Conservation (phyloP, 2,888 invertebrate species). For the Chymomyza caudatula region DNA sequence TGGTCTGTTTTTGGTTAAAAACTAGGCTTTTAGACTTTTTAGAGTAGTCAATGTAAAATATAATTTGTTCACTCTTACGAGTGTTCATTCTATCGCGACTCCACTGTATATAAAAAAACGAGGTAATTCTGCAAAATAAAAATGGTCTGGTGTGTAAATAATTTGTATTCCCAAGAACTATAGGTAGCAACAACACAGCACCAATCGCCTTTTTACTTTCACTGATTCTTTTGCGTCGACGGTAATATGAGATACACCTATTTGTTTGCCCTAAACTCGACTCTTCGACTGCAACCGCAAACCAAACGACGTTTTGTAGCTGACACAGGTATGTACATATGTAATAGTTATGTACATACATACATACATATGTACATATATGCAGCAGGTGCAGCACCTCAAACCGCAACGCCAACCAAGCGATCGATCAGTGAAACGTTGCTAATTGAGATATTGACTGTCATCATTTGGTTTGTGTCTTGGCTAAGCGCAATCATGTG, state of each 20-base stretch:
- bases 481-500: constrained; percentile 16
- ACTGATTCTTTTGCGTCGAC: not conserved
- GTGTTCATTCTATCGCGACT: no score
- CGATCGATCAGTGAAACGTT: not conserved
- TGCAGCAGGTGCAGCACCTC: not conserved
- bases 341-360: not conserved
- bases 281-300: not conserved
- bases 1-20: no score
- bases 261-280: not conserved
- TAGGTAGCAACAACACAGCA: not conserved
- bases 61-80: no score
- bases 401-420: not conserved
- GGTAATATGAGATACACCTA: not conserved
- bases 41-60: no score
- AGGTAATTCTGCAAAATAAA: no score
- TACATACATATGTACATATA: not conserved
- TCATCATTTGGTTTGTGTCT: not conserved
- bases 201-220: not conserved
- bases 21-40: no score
- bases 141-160: not conserved
- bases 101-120: no score
- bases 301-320: not conserved
- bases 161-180: not conserved
- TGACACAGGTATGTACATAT: not conserved
- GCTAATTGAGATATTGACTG: not conserved